Conservation (phyloP, 2,113 vertebrate genomes). For the Ursus arctos region DNA sequence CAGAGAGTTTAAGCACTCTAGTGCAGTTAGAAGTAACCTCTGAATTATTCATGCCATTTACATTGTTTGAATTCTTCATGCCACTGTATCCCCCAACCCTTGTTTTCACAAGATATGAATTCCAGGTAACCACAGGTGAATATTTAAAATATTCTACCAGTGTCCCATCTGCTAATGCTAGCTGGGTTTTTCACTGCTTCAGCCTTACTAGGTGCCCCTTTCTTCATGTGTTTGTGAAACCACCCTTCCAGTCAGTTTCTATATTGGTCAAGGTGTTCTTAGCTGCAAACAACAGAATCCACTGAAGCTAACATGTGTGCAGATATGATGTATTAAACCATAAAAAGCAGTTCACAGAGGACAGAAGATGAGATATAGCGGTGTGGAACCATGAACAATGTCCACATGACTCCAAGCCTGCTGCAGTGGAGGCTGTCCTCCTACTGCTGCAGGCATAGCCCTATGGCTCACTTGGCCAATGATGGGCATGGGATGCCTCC, state of each 20-base stretch:
- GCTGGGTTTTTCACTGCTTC: not conserved
- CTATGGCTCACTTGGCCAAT: not conserved
- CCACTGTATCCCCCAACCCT: not conserved
- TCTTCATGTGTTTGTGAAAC: not conserved
- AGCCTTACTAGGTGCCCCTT: not conserved
- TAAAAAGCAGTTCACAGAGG: not conserved
- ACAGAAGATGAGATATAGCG: not conserved
- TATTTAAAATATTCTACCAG: conserved; percentile 1
- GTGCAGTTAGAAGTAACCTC: not conserved
- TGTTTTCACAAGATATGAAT: not conserved
- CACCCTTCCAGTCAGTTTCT: not conserved
- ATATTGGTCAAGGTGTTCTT: not conserved
- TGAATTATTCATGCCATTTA: not conserved
- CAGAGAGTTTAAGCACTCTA: not conserved
- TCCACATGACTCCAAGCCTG: not conserved
- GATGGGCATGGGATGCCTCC: not conserved
- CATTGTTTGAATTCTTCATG: not conserved
- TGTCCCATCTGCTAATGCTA: not conserved
- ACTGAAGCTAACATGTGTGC: not conserved
- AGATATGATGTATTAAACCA: not conserved
- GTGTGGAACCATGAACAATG: not conserved
- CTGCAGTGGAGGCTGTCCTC: not conserved
- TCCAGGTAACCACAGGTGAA: not conserved
- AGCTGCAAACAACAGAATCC: not conserved
- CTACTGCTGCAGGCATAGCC: not conserved